Conservation (phyloP, 2,888 invertebrate genomes). For the Nycteola revayana region DNA sequence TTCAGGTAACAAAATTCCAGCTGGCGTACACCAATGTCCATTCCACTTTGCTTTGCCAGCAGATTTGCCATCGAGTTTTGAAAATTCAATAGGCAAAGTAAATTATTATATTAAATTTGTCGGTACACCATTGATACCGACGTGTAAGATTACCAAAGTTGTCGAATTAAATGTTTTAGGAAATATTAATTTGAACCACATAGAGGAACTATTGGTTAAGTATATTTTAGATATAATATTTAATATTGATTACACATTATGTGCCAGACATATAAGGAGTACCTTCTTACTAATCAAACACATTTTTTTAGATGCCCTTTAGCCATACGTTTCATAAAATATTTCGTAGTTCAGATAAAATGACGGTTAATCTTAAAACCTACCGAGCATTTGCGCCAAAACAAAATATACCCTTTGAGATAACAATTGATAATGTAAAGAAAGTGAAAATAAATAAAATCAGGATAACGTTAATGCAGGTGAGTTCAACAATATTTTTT, state of each 20-base stretch:
- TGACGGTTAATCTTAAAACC: slow-evolving; percentile 53
- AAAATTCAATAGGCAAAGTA: slow-evolving; percentile 59
- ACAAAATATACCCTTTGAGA: slow-evolving; percentile 57
- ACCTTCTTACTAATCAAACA: background rate
- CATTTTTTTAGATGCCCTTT: slow-evolving; percentile 45
- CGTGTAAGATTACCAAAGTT: slow-evolving; percentile 42
- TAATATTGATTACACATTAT: background rate
- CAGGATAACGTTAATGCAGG: slow-evolving; percentile 52
- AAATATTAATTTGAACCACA: slow-evolving; percentile 56
- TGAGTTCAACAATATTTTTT: too few relatives aligned
- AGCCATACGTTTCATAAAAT: slow-evolving; percentile 49
- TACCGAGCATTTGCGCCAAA: slow-evolving; percentile 55
- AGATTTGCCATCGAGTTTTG: slow-evolving; percentile 62
- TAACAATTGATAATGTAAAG: slow-evolving; percentile 54
- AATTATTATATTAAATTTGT: slow-evolving; percentile 55
- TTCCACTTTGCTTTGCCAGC: slow-evolving; percentile 63
- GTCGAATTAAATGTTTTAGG: slow-evolving; percentile 49
- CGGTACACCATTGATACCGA: slow-evolving; percentile 54
- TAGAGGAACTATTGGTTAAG: slow-evolving; percentile 56
- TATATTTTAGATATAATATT: too few relatives aligned
- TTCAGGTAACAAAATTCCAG: slow-evolving; percentile 48
- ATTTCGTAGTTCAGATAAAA: slow-evolving; percentile 43
- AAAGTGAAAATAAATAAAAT: slow-evolving; percentile 54
- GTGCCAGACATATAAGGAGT: background rate
- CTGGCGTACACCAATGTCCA: slow-evolving; percentile 54